Conservation (phyloP, 2,113 vertebrate genomes). For the Falco punctatus region DNA sequence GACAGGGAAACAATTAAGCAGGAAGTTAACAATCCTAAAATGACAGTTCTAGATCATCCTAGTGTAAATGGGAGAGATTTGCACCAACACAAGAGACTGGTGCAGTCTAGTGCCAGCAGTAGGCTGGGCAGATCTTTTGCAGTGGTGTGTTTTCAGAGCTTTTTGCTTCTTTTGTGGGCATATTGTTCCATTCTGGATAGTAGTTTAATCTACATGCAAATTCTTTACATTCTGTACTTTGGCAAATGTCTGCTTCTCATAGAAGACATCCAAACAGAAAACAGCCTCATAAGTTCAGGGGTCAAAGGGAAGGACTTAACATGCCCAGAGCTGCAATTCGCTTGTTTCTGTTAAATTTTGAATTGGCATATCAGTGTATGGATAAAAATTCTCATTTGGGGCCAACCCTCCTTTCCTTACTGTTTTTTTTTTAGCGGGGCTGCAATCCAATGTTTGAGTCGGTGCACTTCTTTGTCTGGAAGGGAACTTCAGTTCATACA, state of each 20-base stretch:
- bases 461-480: not conserved
- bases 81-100: not conserved
- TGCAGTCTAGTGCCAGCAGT: not conserved
- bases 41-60: slow-evolving; percentile 11
- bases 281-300: not conserved
- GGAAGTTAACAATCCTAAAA: slow-evolving; percentile 7
- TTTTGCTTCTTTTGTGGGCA: not conserved
- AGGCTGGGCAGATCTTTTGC: not conserved
- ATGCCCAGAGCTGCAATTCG: not conserved
- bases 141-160: not conserved
- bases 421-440: not conserved
- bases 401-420: not conserved
- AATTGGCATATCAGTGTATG: not conserved
- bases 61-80: slow-evolving; percentile 11
- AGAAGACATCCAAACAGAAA: not conserved
- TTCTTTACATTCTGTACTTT: not conserved
- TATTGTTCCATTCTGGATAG: not conserved
- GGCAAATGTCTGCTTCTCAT: not conserved
- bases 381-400: not conserved
- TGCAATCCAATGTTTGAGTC: not conserved
- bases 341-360: not conserved
- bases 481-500: not conserved
- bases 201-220: not conserved
- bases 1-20: slow-evolving; percentile 38
- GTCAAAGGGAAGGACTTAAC: not conserved